phyloP scores from a whole-genome alignment of 2,113 vertebrate genomes.

The Axis porcinus region DNA sequence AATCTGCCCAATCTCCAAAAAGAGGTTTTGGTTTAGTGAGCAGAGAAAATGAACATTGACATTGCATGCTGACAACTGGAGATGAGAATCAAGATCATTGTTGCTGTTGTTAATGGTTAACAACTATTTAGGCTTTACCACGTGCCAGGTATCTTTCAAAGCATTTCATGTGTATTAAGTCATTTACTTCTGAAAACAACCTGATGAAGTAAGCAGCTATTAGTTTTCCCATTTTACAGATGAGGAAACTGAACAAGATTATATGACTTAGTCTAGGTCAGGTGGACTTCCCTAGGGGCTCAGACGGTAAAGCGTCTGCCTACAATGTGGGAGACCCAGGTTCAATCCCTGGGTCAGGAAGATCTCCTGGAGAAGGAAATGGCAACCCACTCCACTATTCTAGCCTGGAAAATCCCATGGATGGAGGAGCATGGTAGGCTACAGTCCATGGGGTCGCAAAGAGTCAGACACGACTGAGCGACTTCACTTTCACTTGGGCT shows the following conservation, averaged over 20 bases:
- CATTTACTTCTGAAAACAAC: neutral
- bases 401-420: neutral
- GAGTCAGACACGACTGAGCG: neutral
- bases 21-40: neutral
- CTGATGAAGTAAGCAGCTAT: neutral
- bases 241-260: neutral
- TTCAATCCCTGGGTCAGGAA: neutral
- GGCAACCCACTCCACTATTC: neutral
- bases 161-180: neutral
- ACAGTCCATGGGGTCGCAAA: neutral
- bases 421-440: neutral
- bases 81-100: neutral
- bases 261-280: fast-evolving
- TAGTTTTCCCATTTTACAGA: constrained; percentile 1
- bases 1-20: neutral
- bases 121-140: neutral
- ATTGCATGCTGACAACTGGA: neutral
- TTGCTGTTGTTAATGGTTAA: neutral
- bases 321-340: neutral
- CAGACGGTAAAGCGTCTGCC: neutral
- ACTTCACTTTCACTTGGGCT: neutral
- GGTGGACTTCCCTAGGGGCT: neutral
- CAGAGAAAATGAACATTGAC: neutral
- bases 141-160: neutral
- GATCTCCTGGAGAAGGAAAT: neutral